phyloP scores from a whole-genome alignment of 2,888 invertebrate genomes.

The Andricus quercusramuli region DNA sequence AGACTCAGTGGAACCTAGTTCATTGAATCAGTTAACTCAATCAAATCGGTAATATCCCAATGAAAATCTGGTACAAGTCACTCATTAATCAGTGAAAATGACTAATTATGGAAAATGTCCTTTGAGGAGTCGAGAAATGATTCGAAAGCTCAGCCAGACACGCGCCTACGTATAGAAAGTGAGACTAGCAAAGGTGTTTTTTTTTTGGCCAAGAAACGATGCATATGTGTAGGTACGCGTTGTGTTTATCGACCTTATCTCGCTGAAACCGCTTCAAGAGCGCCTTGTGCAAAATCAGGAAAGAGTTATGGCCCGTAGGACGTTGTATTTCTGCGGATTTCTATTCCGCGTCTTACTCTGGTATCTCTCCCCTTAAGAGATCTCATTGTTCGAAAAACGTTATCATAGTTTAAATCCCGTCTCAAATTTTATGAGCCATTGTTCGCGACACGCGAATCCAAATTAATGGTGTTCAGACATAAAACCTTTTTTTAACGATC shows the following conservation, averaged over 20 bases:
- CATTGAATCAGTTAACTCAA: no score
- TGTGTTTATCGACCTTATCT: slow-evolving; percentile 54
- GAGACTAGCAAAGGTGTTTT: slow-evolving; percentile 7
- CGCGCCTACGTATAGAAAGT: slow-evolving; percentile 30
- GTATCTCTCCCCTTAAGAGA: slow-evolving; percentile 47
- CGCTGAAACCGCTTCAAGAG: slow-evolving; percentile 45
- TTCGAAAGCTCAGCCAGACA: slow-evolving; percentile 30
- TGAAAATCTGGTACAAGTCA: no score
- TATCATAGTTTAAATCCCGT: slow-evolving; percentile 21
- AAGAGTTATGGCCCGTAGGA: slow-evolving; percentile 49
- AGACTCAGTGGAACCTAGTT: no score
- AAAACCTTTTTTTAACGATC: slow-evolving; percentile 14
- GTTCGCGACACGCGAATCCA: slow-evolving; percentile 35
- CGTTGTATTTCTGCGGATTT: slow-evolving; percentile 48
- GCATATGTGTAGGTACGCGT: slow-evolving; percentile 21
- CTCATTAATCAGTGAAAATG: not conserved
- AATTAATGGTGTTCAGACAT: slow-evolving; percentile 23
- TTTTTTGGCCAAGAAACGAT: slow-evolving; percentile 17
- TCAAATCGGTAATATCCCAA: no score
- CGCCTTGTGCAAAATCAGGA: slow-evolving; percentile 52
- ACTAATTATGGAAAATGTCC: slow-evolving; percentile 4
- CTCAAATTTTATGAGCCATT: slow-evolving; percentile 39
- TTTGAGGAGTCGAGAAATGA: slow-evolving; percentile 18
- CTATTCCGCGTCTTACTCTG: slow-evolving; percentile 15
- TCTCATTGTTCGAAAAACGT: slow-evolving; percentile 46